A percentile compares a stretch with the other conserved stretches of the same genome.
phyloP scores from a whole-genome alignment of 2,888 invertebrate genomes.

The Tipula helvola region DNA sequence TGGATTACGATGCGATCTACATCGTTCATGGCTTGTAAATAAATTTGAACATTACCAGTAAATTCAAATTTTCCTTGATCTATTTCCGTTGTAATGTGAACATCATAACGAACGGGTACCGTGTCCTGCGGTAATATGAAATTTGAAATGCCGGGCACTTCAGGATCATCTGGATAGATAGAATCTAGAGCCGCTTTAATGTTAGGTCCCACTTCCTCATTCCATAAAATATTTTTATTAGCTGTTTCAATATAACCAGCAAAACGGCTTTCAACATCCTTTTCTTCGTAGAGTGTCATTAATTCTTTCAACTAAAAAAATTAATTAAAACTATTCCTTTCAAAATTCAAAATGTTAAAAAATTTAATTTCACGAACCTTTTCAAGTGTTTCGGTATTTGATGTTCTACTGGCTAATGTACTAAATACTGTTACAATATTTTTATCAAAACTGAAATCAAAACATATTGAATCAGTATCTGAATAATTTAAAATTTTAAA shows the following conservation, averaged over 20 bases:
- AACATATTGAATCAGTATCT: background rate
- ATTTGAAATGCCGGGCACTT: background rate
- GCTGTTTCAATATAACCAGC: background rate
- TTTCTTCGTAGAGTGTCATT: background rate
- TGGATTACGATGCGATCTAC: slow-evolving; percentile 23
- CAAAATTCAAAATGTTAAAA: background rate
- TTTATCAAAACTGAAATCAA: background rate
- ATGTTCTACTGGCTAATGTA: background rate
- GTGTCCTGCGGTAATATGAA: slow-evolving; percentile 38
- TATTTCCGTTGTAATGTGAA: slow-evolving; percentile 25
- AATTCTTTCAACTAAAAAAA: background rate
- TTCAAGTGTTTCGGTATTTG: background rate
- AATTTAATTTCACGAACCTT: background rate
- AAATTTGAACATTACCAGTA: slow-evolving; percentile 23
- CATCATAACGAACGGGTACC: slow-evolving; percentile 40
- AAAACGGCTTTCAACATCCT: background rate
- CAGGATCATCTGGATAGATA: background rate
- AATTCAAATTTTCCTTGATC: slow-evolving; percentile 23
- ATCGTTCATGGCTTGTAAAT: slow-evolving; percentile 13
- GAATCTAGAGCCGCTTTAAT: background rate
- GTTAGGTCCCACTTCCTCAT: background rate
- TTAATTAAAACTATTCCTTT: background rate
- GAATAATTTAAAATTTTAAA: background rate
- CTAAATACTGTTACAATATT: background rate
- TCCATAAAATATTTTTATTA: background rate